Conservation (phyloP, 2,797 vertebrate species). For the Gorsachius magnificus region DNA sequence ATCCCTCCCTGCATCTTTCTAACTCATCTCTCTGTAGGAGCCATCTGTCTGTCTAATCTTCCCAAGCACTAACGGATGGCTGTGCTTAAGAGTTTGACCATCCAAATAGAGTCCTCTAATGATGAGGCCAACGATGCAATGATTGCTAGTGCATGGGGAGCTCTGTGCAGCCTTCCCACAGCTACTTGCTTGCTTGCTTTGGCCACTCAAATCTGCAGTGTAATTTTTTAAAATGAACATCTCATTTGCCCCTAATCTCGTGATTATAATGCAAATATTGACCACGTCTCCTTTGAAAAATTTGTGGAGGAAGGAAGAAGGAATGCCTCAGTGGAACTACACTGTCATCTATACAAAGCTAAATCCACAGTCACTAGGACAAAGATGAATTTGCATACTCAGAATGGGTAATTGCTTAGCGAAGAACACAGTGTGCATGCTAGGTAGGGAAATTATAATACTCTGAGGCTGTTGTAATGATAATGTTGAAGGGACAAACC, state of each 20-base stretch:
- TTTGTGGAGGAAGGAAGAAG: background rate
- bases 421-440: background rate
- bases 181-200: background rate
- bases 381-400: background rate
- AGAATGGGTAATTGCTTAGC: background rate
- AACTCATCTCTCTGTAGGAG: slow-evolving; percentile 31
- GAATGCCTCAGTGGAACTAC: background rate
- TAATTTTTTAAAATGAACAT: background rate
- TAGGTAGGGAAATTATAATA: background rate
- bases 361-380: background rate
- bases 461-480: background rate
- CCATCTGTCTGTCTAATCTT: slow-evolving; percentile 59
- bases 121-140: background rate
- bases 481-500: background rate
- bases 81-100: slow-evolving; percentile 43
- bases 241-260: background rate
- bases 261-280: slow-evolving; percentile 28
- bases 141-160: background rate
- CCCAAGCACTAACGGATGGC: background rate
- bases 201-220: background rate
- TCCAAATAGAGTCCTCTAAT: background rate
- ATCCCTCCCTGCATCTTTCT: slow-evolving; percentile 29
- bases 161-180: background rate
- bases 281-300: background rate
- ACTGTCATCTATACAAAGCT: background rate